Percentiles rank a stretch among this genome's conserved stretches.
Conservation (phyloP, 2,888 invertebrate species). For the Campoplex capitator region DNA sequence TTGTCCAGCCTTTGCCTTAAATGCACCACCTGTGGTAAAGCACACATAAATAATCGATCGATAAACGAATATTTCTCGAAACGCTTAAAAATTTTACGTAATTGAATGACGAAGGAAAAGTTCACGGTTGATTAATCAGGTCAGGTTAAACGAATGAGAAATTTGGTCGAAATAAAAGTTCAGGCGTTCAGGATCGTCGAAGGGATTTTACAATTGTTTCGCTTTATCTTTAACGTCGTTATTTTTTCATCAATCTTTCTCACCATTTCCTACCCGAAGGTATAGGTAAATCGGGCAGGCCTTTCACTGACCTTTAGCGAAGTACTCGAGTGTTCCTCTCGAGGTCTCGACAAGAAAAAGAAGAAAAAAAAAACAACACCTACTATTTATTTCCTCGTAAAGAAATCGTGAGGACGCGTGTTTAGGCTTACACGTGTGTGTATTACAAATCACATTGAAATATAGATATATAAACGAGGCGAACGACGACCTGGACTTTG, state of each 20-base stretch:
- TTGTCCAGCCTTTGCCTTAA: slow-evolving; percentile 95
- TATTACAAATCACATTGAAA: slow-evolving; percentile 20
- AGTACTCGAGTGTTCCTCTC: slow-evolving; percentile 70
- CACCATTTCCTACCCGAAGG: slow-evolving; percentile 71
- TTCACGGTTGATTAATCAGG: not conserved
- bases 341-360: slow-evolving; percentile 70
- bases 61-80: not conserved
- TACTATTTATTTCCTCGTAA: slow-evolving; percentile 17
- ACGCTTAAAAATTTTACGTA: not conserved
- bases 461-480: slow-evolving; percentile 17
- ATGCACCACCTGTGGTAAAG: slow-evolving; percentile 88
- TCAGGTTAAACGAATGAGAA: not conserved
- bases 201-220: not conserved
- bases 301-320: slow-evolving; percentile 81
- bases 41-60: not conserved
- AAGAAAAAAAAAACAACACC: slow-evolving; percentile 4
- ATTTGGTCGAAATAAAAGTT: not conserved
- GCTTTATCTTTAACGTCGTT: not conserved
- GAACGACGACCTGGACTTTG: slow-evolving; percentile 62
- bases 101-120: not conserved
- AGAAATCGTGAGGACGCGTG: slow-evolving; percentile 52
- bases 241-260: slow-evolving; percentile 18
- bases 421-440: slow-evolving; percentile 21
- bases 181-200: not conserved
- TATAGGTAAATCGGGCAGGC: slow-evolving; percentile 65